Conservation (phyloP, 2,888 invertebrate species). For the Lepidochrysops patricia region DNA sequence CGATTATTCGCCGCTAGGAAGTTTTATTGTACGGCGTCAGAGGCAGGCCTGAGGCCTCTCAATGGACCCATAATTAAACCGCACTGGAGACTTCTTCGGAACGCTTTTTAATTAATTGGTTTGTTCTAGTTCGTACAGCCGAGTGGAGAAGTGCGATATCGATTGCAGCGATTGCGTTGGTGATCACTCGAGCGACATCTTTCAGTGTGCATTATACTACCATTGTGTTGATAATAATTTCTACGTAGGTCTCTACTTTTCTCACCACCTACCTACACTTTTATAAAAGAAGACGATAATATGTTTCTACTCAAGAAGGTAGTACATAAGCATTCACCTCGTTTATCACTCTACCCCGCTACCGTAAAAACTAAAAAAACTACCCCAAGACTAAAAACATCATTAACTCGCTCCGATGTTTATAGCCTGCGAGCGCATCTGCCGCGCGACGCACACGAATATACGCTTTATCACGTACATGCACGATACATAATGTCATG, state of each 20-base stretch:
- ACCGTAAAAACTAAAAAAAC: constrained; percentile 9
- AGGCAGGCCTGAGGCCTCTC: constrained; percentile 43
- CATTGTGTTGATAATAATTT: background rate
- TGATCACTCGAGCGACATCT: background rate
- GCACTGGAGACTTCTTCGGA: constrained; percentile 46
- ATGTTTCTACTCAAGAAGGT: background rate
- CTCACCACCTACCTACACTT: background rate
- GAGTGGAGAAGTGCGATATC: constrained; percentile 15
- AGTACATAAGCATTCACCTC: background rate
- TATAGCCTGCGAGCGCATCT: background rate
- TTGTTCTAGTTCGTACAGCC: constrained; percentile 41
- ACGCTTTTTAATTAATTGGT: constrained; percentile 58
- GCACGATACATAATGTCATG: background rate
- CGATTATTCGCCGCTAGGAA: constrained; percentile 60
- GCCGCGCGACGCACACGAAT: background rate
- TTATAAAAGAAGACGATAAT: background rate
- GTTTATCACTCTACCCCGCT: constrained; percentile 3
- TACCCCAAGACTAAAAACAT: constrained; percentile 7
- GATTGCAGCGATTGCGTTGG: background rate
- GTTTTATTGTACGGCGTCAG: constrained; percentile 62
- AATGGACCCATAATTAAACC: constrained; percentile 65
- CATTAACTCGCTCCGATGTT: background rate
- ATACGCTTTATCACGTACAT: background rate
- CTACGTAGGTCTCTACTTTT: background rate
- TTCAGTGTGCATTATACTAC: background rate